These are phyloP conservation scores for Sminthopsis crassicaudata DNA, from an alignment of 2,113 vertebrate species.

Conservation along the genomic window DNA sequence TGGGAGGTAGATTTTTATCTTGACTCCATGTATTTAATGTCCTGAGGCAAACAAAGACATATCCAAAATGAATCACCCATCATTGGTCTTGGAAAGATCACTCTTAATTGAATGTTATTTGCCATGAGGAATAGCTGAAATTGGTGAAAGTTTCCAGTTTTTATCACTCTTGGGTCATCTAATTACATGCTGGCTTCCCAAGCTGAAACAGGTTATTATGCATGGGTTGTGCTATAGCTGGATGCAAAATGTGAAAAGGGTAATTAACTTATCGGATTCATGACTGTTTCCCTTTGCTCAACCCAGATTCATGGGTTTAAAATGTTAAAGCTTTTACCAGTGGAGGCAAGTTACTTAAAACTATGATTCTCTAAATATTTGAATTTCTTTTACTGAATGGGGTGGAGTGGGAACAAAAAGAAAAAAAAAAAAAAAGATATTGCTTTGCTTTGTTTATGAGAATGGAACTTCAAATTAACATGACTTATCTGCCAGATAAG, in stretches of 20 bases:
- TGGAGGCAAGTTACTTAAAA: slow-evolving; percentile 25
- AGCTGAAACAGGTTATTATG: slow-evolving; percentile 46
- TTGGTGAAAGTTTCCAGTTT: slow-evolving; percentile 40
- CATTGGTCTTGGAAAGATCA: slow-evolving; percentile 39
- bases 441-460: neutral
- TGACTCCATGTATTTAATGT: neutral
- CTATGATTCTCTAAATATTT: slow-evolving; percentile 15
- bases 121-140: neutral
- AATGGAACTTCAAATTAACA: neutral
- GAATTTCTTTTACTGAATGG: slow-evolving; percentile 38
- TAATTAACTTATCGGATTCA: slow-evolving; percentile 28
- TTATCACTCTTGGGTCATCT: slow-evolving; percentile 35
- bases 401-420: neutral
- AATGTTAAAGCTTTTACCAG: slow-evolving; percentile 8
- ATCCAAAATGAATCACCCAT: slow-evolving; percentile 49
- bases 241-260: slow-evolving; percentile 3
- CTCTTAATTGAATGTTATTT: slow-evolving; percentile 46
- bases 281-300: neutral
- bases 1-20: neutral
- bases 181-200: slow-evolving; percentile 32
- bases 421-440: neutral
- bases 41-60: slow-evolving; percentile 6
- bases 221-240: slow-evolving; percentile 10
- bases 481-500: neutral
- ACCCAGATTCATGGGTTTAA: slow-evolving; percentile 28